These are phyloP conservation scores for Strigops habroptila DNA, from an alignment of 2,113 vertebrate genomes.

Conservation along the genomic window DNA sequence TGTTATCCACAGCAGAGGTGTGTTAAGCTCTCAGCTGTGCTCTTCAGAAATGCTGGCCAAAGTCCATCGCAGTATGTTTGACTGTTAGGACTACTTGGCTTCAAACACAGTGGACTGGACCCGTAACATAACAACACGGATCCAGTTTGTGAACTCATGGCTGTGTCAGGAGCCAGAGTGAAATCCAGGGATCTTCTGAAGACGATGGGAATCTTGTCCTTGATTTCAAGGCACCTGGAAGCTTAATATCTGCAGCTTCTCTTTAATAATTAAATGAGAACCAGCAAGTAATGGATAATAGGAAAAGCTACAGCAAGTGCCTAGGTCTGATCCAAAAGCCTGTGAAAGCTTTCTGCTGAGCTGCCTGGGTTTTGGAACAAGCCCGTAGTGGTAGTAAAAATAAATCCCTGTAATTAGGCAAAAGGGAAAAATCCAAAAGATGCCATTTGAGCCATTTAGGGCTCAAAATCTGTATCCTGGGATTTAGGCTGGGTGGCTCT, in stretches of 20 bases:
- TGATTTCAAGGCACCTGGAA: neutral
- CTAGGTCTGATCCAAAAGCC: neutral
- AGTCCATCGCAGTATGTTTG: neutral
- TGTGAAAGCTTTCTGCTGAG: neutral
- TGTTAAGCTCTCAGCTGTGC: neutral
- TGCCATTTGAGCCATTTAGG: neutral
- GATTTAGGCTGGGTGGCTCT: neutral
- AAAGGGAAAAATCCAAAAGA: neutral
- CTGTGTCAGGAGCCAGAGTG: neutral
- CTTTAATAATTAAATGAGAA: neutral
- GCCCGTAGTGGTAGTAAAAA: neutral
- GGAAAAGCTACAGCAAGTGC: neutral
- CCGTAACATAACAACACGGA: rapidly evolving
- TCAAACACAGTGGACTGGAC: neutral
- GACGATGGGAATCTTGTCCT: neutral
- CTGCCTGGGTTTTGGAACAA: neutral
- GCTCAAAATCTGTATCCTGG: neutral
- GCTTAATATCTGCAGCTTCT: neutral
- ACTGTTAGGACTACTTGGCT: neutral
- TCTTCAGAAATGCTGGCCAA: neutral
- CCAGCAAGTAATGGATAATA: neutral
- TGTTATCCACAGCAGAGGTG: neutral
- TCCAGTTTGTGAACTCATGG: neutral
- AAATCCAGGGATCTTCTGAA: neutral
- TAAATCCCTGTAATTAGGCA: neutral